Conservation (phyloP, 2,888 invertebrate species). For the Ceratothoa steindachneri region DNA sequence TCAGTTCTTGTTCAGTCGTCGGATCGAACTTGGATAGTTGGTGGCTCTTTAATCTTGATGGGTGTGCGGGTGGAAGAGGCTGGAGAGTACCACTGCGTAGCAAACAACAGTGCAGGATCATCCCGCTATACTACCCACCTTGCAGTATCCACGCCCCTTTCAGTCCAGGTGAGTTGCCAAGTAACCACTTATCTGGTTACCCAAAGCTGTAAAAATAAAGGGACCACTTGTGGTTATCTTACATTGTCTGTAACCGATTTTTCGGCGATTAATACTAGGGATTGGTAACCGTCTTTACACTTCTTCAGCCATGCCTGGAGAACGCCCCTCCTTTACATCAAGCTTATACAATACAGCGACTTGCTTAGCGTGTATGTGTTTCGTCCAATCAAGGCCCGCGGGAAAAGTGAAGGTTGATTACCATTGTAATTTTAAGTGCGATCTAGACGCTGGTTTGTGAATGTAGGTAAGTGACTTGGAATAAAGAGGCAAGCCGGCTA, state of each 20-base stretch:
- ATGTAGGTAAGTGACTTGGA: no score
- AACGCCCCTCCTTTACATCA: no score
- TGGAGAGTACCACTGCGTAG: constrained; percentile 38
- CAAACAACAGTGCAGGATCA: constrained; percentile 39
- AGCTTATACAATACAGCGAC: no score
- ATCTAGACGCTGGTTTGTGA: no score
- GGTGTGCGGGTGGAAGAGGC: constrained; percentile 26
- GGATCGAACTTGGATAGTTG: constrained; percentile 27
- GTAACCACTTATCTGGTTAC: not conserved
- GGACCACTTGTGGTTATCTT: not conserved
- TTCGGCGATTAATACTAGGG: not conserved
- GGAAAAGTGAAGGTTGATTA: no score
- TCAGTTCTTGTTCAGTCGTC: constrained; percentile 10
- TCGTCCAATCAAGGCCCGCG: no score
- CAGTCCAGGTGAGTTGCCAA: constrained; percentile 28
- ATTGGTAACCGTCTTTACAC: no score
- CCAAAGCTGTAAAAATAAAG: not conserved
- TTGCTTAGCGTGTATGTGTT: no score
- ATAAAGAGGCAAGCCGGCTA: no score
- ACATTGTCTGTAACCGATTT: not conserved
- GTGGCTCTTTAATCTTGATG: constrained; percentile 27
- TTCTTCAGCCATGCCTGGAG: no score
- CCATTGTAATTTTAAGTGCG: no score
- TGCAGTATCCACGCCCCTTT: constrained; percentile 28
- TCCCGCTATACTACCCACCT: constrained; percentile 35